Base-by-base conservation (phyloP, 2,888 invertebrate genomes). In the Aleiodes leptofemur region DNA sequence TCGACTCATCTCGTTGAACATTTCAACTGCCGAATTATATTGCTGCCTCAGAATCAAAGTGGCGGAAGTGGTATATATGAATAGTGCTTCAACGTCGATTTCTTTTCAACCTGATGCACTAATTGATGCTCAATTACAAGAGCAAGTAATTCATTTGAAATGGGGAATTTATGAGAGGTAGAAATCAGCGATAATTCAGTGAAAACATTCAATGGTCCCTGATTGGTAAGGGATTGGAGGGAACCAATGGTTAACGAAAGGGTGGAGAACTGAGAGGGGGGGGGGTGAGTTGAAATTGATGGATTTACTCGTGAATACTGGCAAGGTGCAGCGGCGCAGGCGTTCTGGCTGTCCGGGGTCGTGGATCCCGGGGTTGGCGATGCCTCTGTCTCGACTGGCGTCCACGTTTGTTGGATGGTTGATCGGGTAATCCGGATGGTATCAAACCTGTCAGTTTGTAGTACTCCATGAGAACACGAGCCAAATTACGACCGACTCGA, bases 391-490 rank as follows among this genome's bases (percentile, higher is more conserved):
- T 84, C 23, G 89, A 89, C 79, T 88, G 89, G 55, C 88, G 86
- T 51, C 85, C 83, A 48, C 85, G 84, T 72, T 86, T 88, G 72
- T 83, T 86, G 48, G 88, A 83, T 6, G 89, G 89, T 59, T 89
- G 87, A 76, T 89, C 86, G 23, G 89, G 89, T 73, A 89, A 83
- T 74, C 86, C 86, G 38, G 84, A 86, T 0, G 93, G 92, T 77
- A 95, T 92, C 69, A 94, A 91, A 68, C 95, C 95, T 43, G 92
- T 93, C 76, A 94, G 92, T 82, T 94, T 93, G 90, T 96, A 96
- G 89, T 96, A 96, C 87, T 96, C 96, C 73, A 95, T 90, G 85
- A 96, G 93, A 1, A 96, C 94, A 59, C 94, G 91, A 0, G 94
- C 94, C 78, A 96, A 89, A 88, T 96, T 96, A 77, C 96, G 91